Base-by-base conservation (phyloP, 2,888 invertebrate genomes). In the Apotomis betuletana region DNA sequence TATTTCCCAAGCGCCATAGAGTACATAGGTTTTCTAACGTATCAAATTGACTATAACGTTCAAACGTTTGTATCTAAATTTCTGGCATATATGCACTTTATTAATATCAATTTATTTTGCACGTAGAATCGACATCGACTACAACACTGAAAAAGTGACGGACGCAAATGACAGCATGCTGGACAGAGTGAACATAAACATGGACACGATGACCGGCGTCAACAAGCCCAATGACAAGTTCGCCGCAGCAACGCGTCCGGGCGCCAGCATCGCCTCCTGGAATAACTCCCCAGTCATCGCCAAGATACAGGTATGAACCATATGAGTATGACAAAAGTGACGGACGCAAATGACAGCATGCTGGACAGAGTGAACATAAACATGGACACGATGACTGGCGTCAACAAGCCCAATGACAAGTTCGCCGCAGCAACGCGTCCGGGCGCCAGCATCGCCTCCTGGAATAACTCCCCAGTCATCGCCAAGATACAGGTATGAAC, bases 91-190 rank as follows among this genome's bases (percentile, higher is more conserved):
- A 2, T 27, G 27, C 27, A 27, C 27, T 27, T 27, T 27, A 27
- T 8, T 52, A 15, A 41, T 38, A 27, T 9, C 57, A 44, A 9
- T 72, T 71, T 69, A 27, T 75, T 69, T 60, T 74, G 72, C 74
- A 63, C 74, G 27, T 77, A 89, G 88, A 72, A 77, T 85, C 74
- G 85, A 88, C 54, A 75, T 80, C 69, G 85, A 88, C 70, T 77
- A 79, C 72, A 91, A 90, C 74, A 83, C 78, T n/a, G 98, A 98
- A 75, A 94, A 96, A 78, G 83, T 98, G 10, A 92, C 96, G 41
- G 98, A 98, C 80, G 95, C 95, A 12, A 98, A 98, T 90, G 98
- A 98, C 88, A 93, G 94, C 61, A 94, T 98, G 74, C 90, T 98
- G 63, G 98, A 98, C 83, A 94, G 96, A 82, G 95, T 97, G 64